Evolutionary conservation across 1,140 invertebrate species (phyloP).

Genomic region (Sogatella furcifera): DNA sequence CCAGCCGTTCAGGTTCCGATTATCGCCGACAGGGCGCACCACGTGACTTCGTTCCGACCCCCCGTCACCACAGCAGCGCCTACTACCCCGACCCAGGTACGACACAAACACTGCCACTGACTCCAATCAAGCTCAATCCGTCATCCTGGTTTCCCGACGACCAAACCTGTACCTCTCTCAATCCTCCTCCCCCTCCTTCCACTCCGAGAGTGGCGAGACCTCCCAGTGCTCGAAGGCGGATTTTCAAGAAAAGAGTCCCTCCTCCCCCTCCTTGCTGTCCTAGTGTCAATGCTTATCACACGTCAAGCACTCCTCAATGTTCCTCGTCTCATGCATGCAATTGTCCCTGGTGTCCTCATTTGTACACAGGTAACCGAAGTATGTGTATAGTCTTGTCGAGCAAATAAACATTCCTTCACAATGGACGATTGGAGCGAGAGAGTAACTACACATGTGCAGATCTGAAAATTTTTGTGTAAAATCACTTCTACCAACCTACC

Average conservation of each 20-base stretch:
- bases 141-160: not conserved
- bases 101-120: no score
- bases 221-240: not conserved
- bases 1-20: conserved; percentile 27
- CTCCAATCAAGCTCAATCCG: no score
- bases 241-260: conserved; percentile 2
- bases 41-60: not conserved
- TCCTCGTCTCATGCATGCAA: conserved; percentile 4
- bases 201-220: not conserved
- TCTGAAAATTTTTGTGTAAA: no score
- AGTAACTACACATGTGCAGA: no score
- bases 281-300: conserved; percentile 2
- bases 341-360: no score
- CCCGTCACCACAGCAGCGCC: conserved; percentile 7
- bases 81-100: conserved; percentile 21
- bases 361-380: no score
- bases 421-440: no score
- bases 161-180: not conserved
- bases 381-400: no score
- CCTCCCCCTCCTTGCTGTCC: not conserved
- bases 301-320: conserved; percentile 5
- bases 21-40: conserved; percentile 15
- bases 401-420: no score
- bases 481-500: no score
- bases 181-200: not conserved